Percentiles rank a stretch among this genome's conserved stretches.
These are phyloP conservation scores for Callithrix jacchus DNA, from an alignment of 2,113 vertebrate species.

Conservation along the genomic window DNA sequence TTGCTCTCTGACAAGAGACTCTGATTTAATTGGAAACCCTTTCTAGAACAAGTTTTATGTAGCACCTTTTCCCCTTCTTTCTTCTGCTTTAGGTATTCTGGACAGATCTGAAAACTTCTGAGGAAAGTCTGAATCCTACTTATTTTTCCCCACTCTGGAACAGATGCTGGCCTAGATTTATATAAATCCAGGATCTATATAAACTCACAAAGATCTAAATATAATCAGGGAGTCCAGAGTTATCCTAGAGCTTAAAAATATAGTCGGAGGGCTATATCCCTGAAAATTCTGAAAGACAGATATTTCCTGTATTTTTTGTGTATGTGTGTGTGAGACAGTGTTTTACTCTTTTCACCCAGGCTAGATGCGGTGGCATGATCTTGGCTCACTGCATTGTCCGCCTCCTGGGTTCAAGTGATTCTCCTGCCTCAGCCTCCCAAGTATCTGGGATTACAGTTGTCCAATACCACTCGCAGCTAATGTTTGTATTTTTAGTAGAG, in stretches of 20 bases:
- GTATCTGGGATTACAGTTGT: no score
- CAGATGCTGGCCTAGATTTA: background rate
- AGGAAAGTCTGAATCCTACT: background rate
- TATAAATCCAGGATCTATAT: background rate
- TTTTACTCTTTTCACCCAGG: no score
- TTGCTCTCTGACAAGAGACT: background rate
- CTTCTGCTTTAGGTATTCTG: background rate
- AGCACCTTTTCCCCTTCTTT: background rate
- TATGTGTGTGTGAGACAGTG: no score
- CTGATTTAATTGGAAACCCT: background rate
- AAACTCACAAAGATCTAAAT: background rate
- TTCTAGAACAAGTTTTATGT: slow-evolving; percentile 1
- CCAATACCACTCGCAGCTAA: no score
- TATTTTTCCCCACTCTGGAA: background rate
- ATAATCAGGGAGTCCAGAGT: background rate
- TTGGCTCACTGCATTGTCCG: no score
- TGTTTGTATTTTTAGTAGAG: no score
- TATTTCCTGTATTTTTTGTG: background rate
- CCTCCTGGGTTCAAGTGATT: no score
- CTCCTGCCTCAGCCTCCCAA: no score
- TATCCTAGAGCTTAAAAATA: background rate
- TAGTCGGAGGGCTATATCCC: background rate
- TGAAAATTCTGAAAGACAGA: background rate
- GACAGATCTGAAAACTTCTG: background rate
- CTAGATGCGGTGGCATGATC: no score